phyloP scores from a whole-genome alignment of 2,888 invertebrate genomes.

The Lycaena phlaeas region DNA sequence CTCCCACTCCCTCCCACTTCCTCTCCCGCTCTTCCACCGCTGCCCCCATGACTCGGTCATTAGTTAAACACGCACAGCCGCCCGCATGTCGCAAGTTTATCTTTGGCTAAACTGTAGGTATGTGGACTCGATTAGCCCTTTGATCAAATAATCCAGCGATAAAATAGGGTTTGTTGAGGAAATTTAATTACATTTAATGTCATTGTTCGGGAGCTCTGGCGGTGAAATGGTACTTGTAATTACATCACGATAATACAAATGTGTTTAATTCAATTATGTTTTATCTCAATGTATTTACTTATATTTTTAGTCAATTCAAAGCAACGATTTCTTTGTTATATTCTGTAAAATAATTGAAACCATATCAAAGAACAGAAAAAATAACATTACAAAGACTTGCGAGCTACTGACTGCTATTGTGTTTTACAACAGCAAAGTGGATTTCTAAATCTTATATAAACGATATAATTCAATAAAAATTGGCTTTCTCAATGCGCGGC shows the following conservation, averaged over 20 bases:
- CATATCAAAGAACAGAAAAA: no score
- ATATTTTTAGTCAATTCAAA: no score
- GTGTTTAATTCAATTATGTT: conserved; percentile 5
- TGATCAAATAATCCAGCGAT: conserved; percentile 70
- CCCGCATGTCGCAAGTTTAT: conserved; percentile 73
- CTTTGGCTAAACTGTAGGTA: conserved; percentile 68
- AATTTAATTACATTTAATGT: conserved; percentile 66
- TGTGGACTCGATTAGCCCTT: conserved; percentile 71
- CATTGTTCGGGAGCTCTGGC: conserved; percentile 46
- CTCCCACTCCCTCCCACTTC: conserved; percentile 9
- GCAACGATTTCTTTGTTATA: no score
- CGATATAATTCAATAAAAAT: no score
- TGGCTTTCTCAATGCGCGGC: no score
- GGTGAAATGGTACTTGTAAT: conserved; percentile 29
- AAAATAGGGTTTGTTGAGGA: conserved; percentile 60
- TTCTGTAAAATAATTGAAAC: no score
- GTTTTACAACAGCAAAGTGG: no score
- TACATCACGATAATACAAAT: conserved; percentile 4
- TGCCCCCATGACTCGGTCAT: conserved; percentile 66
- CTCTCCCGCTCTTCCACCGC: conserved; percentile 19
- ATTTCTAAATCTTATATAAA: no score
- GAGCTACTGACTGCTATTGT: no score
- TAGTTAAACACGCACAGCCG: conserved; percentile 71
- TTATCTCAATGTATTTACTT: no score
- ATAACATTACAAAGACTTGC: no score